Base-by-base conservation (phyloP, 2,888 invertebrate species). In the Dicyrtomina minuta region DNA sequence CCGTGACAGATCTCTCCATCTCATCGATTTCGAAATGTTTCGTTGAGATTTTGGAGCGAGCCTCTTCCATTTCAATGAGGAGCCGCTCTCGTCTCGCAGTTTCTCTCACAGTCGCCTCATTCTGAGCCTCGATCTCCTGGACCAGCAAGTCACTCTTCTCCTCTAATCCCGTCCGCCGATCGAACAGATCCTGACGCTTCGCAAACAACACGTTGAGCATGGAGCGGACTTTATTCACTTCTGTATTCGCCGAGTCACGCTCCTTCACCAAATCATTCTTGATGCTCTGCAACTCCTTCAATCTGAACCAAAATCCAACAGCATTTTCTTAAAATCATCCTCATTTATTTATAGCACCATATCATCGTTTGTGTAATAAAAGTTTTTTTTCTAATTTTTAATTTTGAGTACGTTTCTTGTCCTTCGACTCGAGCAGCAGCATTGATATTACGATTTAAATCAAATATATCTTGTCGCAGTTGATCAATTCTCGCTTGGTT, bases 371-470 rank as follows among this genome's bases (percentile, higher is more conserved):
- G n/a, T n/a, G n/a, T n/a, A n/a, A n/a, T n/a, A n/a, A n/a, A n/a
- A n/a, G n/a, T n/a, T n/a, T n/a, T n/a, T n/a, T n/a, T n/a, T n/a
- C n/a, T 4, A 13, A 22, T 22, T 22, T 22, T 13, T 22, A 49
- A 49, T 49, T 15, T 55, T 20, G 10, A 62, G 55, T 71, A 77
- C 75, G 74, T 74, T 51, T 68, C 60, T 51, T 73, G 68, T 17
- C 76, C 76, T 70, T 76, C 71, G 60, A 74, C 70, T 22, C 62
- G 68, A 12, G 74, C 71, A 43, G 77, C 75, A 27, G 71, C 58
- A 13, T 73, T 60, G 27, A 76, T 74, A 49, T 70, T 70, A 56
- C 73, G 49, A 56, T 74, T 73, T n/a, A 77, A 62, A 15, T 70
- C 69, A 66, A 71, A 73, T 33, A 77, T 75, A 2, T 75, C 76